These are phyloP conservation scores for Drosophila pseudotakahashii DNA, from an alignment of 2,888 invertebrate genomes.

Conservation along the genomic window DNA sequence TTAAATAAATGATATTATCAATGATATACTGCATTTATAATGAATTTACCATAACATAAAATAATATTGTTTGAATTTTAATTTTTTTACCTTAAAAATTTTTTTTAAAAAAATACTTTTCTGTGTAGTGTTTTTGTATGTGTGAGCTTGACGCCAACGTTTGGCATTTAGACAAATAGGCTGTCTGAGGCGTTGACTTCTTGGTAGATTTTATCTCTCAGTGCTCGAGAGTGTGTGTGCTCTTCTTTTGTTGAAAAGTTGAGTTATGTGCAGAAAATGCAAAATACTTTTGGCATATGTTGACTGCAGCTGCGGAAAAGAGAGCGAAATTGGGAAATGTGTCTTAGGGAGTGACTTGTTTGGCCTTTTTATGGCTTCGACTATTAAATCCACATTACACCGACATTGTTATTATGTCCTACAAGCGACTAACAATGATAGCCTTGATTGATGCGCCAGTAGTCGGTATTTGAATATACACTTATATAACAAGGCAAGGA, in stretches of 20 bases:
- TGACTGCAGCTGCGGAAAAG: slow-evolving; percentile 19
- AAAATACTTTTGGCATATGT: slow-evolving; percentile 46
- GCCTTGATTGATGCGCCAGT: slow-evolving; percentile 57
- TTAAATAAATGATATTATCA: no score
- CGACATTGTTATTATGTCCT: slow-evolving; percentile 28
- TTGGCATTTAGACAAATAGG: slow-evolving; percentile 59
- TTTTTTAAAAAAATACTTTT: not conserved
- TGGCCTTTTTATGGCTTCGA: slow-evolving; percentile 27
- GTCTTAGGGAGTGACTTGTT: slow-evolving; percentile 20
- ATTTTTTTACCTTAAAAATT: not conserved
- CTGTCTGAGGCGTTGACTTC: slow-evolving; percentile 41
- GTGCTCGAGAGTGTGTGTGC: slow-evolving; percentile 14
- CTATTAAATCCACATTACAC: slow-evolving; percentile 64
- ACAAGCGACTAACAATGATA: slow-evolving; percentile 43
- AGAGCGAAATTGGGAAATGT: not conserved
- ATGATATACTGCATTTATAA: no score
- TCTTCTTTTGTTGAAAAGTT: slow-evolving; percentile 42
- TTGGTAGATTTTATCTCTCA: slow-evolving; percentile 30
- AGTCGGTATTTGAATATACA: slow-evolving; percentile 30
- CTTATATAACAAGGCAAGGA: slow-evolving; percentile 9
- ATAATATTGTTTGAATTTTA: no score
- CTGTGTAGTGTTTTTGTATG: slow-evolving; percentile 7
- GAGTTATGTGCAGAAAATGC: slow-evolving; percentile 64
- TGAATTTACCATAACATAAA: no score
- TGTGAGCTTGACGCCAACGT: slow-evolving; percentile 30